phyloP scores from a whole-genome alignment of 2,113 vertebrate genomes.

The Pogonocichla stellata region DNA sequence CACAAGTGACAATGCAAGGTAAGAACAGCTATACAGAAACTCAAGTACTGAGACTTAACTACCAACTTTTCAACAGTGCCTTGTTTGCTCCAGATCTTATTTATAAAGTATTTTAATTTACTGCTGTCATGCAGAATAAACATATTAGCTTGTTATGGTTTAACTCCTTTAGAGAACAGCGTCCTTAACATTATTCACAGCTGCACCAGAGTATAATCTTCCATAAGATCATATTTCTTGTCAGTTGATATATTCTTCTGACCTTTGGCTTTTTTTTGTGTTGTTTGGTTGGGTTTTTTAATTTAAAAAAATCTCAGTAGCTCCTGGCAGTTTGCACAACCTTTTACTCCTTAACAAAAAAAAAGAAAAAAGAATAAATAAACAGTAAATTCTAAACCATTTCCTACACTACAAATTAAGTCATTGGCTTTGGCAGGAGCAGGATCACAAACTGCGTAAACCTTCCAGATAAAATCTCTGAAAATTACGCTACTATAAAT shows the following conservation, averaged over 20 bases:
- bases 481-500: background rate
- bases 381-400: background rate
- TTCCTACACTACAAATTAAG: background rate
- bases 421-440: background rate
- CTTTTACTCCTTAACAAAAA: background rate
- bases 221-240: background rate
- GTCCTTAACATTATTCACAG: background rate
- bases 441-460: background rate
- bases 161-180: background rate
- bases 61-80: background rate
- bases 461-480: background rate
- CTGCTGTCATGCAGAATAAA: background rate
- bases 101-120: background rate
- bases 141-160: background rate
- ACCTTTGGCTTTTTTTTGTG: background rate
- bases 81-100: background rate
- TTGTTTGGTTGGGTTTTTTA: background rate
- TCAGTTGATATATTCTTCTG: background rate
- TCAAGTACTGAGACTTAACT: background rate
- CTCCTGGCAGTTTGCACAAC: background rate
- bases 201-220: background rate
- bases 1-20: background rate
- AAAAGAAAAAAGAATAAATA: background rate
- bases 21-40: background rate
- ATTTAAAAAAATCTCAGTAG: background rate